These are phyloP conservation scores for Mnemiopsis leidyi DNA, from an alignment of 37 sponge, comb jelly and placozoan genomes.

Conservation along the genomic window DNA sequence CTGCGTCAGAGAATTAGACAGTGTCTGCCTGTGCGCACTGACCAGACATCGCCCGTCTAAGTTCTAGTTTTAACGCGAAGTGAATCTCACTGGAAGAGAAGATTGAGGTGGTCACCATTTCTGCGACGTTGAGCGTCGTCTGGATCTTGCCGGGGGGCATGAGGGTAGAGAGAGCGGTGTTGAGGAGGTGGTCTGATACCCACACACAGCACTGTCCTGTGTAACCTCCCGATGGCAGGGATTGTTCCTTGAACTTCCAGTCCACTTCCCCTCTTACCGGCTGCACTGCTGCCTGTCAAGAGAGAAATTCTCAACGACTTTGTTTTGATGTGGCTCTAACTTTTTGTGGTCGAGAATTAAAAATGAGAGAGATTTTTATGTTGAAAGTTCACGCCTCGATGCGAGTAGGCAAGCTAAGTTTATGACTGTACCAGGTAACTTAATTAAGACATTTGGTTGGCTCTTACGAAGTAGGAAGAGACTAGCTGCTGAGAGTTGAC, in stretches of 20 bases:
- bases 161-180: neutral
- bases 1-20: neutral
- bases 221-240: neutral
- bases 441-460: no score
- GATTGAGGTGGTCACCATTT: neutral
- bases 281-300: neutral
- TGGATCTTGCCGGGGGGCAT: neutral
- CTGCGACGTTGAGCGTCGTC: neutral
- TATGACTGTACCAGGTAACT: no score
- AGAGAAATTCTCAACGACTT: no score
- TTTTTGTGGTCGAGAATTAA: no score
- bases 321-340: no score
- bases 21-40: neutral
- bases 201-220: conserved; percentile 8
- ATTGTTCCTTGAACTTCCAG: conserved; percentile 31
- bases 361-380: no score
- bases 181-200: neutral
- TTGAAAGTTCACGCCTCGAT: no score
- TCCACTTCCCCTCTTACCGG: neutral
- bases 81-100: neutral
- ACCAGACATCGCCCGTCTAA: neutral
- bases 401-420: no score
- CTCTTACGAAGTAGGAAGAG: conserved; percentile 33
- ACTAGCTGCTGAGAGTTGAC: neutral
- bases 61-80: neutral